phyloP scores from a whole-genome alignment of 2,797 vertebrate genomes.

The Galaxias olidus region DNA sequence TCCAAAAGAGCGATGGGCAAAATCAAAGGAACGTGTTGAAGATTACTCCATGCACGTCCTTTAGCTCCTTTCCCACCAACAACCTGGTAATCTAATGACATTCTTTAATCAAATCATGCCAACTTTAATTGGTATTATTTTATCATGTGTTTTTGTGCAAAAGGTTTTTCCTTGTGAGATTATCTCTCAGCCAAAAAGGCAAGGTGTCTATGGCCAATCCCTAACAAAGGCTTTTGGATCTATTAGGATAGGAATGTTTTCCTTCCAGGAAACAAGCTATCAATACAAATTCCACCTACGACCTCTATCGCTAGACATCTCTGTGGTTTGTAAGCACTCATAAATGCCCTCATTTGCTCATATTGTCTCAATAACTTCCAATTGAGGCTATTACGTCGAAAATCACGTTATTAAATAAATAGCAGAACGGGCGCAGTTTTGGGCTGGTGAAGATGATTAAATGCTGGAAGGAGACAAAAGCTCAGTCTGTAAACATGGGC shows the following conservation, averaged over 20 bases:
- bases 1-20: not conserved
- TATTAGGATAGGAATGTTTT: conserved; percentile 42
- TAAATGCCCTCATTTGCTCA: conserved; percentile 28
- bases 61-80: not conserved
- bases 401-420: conserved; percentile 36
- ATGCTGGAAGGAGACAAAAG: conserved; percentile 15
- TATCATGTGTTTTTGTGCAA: conserved; percentile 6
- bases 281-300: conserved; percentile 30
- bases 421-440: conserved; percentile 19
- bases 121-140: conserved; percentile 14
- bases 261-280: conserved; percentile 24
- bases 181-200: conserved; percentile 16
- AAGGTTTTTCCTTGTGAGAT: conserved; percentile 15
- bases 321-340: conserved; percentile 17
- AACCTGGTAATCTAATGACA: conserved; percentile 21
- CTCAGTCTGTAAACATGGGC: conserved; percentile 20
- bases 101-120: conserved; percentile 17
- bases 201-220: conserved; percentile 12
- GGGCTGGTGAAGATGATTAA: conserved; percentile 13
- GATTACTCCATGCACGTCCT: conserved; percentile 2
- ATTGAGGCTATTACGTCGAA: conserved; percentile 28
- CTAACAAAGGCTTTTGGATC: conserved; percentile 27
- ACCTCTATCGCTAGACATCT: conserved; percentile 10
- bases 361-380: conserved; percentile 28
- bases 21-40: not conserved